A percentile compares a stretch with the other conserved stretches of the same genome.
These are phyloP conservation scores for Orcinus orca DNA, from an alignment of 2,113 vertebrate species.

Conservation along the genomic window DNA sequence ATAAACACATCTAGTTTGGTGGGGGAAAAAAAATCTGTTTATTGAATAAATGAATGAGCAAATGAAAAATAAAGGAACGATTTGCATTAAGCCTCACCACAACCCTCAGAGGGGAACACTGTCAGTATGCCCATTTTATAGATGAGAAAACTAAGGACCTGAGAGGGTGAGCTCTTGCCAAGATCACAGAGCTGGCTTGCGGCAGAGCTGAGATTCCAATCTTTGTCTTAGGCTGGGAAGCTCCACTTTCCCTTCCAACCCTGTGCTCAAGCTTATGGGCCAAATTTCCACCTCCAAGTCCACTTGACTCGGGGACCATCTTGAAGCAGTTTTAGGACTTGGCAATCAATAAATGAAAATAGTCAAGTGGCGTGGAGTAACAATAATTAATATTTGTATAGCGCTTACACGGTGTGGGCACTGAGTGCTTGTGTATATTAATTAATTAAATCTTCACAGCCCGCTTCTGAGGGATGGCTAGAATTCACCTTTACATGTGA, in stretches of 20 bases:
- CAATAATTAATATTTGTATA: not conserved
- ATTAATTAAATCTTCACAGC: not conserved
- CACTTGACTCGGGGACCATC: not conserved
- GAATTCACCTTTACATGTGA: not conserved
- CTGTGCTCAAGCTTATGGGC: not conserved
- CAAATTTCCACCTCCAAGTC: not conserved
- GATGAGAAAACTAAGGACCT: not conserved
- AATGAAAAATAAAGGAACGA: not conserved
- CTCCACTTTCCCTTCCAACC: not conserved
- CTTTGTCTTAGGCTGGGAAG: not conserved
- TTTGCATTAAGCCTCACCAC: not conserved
- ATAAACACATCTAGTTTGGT: not conserved
- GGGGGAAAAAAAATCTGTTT: not conserved
- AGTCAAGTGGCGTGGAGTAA: not conserved
- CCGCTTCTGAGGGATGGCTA: not conserved
- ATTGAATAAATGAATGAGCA: not conserved
- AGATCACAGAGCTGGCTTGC: not conserved
- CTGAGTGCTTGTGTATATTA: not conserved
- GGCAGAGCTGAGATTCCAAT: not conserved
- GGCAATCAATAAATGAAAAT: not conserved
- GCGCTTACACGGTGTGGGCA: rapidly evolving
- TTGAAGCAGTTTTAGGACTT: not conserved
- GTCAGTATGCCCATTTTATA: not conserved
- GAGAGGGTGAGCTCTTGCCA: not conserved
- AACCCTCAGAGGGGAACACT: not conserved